Base-by-base conservation (phyloP, 2,888 invertebrate genomes). In the Conops quadrifasciatus region DNA sequence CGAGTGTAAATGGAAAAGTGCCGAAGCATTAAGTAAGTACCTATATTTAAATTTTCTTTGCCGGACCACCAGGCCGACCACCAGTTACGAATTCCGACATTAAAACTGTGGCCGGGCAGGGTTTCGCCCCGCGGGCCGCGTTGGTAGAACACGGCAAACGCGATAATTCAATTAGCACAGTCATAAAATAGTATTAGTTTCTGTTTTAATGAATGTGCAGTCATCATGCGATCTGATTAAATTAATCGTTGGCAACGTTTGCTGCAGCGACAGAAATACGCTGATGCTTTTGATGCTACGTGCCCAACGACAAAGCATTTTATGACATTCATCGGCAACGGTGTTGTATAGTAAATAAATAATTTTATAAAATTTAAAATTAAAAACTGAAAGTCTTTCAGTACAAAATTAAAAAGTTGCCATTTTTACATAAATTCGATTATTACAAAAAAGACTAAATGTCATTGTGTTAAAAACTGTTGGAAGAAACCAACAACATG, bases 151-250 rank as follows among this genome's bases (percentile, higher is more conserved):
- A 67, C n/a, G n/a, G 49, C 72, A 65, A 74, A 73, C 73, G 81
- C 82, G 78, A 81, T 81, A 82, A 81, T 82, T 81, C 82, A 81
- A 81, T 81, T 81, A 82, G 81, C 80, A 80, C 79, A 77, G 81
- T 82, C 81, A 81, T 80, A 80, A 81, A 82, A 58, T 49, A 81
- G 78, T 81, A 81, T 82, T 80, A 80, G 81, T 80, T 79, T 78
- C 75, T 62, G 21, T 28, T 62, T 62, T 60, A 68, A 68, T 62
- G 49, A 62, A 62, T 68, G 68, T 28, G 51, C 68, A 62, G 62
- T 19, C 49, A 60, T 30, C 68, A 68, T 68, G 68, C 68, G 62
- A 68, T 62, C 68, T 36, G 68, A 60, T 67, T 59, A 67, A 67
- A 56, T 51, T 16, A 21, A 2, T 58, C 16, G 58, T 67, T 67